phyloP scores from a whole-genome alignment of 2,113 vertebrate genomes.

The Emydura subglobosa region DNA sequence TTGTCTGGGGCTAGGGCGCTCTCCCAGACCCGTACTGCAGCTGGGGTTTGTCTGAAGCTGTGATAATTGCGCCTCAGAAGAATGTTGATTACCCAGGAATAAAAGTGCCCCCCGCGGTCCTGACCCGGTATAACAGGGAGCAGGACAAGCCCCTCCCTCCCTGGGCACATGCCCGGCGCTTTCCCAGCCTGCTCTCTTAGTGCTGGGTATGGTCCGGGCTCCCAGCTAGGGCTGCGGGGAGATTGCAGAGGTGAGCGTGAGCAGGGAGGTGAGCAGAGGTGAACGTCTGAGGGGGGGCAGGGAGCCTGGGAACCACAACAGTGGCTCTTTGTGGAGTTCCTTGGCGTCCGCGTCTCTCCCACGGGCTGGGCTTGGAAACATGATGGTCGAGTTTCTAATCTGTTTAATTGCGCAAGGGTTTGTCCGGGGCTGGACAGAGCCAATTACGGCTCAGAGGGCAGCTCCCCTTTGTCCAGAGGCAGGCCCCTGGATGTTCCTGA shows the following conservation, averaged over 20 bases:
- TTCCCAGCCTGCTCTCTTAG: not conserved
- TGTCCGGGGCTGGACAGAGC: not conserved
- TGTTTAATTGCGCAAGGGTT: slow-evolving; percentile 74
- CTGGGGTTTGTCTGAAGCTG: not conserved
- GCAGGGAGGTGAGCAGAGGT: not conserved
- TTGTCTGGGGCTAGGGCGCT: not conserved
- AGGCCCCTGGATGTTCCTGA: not conserved
- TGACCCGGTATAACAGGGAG: not conserved
- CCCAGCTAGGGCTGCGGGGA: not conserved
- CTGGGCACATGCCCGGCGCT: not conserved
- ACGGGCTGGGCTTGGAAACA: not conserved
- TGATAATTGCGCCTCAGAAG: not conserved
- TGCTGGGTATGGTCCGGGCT: too few species aligned
- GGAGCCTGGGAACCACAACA: not conserved
- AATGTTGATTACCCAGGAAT: not conserved
- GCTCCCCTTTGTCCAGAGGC: not conserved
- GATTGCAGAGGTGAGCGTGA: not conserved
- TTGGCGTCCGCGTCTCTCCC: not conserved
- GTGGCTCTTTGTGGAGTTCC: not conserved
- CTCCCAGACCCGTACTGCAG: not conserved
- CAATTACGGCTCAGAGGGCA: not conserved
- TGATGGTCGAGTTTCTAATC: slow-evolving; percentile 78
- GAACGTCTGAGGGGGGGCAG: not conserved
- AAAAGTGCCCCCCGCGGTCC: too few species aligned
- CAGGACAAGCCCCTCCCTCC: not conserved